Conservation (phyloP, 2,888 invertebrate genomes). For the Drosophila paucipuncta region DNA sequence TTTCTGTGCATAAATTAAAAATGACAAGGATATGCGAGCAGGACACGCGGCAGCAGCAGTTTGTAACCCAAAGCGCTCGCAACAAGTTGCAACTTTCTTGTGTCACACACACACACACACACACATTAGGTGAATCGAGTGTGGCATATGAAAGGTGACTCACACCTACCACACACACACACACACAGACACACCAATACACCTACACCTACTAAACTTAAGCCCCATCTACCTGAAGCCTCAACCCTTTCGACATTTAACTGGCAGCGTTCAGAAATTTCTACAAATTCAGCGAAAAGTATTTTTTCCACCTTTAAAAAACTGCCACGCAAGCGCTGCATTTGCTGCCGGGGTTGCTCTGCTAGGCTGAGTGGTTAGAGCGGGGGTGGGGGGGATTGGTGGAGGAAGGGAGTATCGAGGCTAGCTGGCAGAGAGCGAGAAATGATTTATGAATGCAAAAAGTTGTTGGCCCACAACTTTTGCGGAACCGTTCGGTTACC, state of each 20-base stretch:
- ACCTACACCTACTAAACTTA: background rate
- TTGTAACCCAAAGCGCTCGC: conserved; percentile 60
- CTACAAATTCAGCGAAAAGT: conserved; percentile 81
- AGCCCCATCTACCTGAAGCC: conserved; percentile 17
- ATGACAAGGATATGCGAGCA: conserved; percentile 76
- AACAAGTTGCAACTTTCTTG: conserved; percentile 69
- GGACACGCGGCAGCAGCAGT: conserved; percentile 27
- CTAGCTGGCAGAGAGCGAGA: conserved; percentile 51
- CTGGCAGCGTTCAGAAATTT: conserved; percentile 54
- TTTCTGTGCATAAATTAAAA: conserved; percentile 72
- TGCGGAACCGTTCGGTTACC: conserved; percentile 65
- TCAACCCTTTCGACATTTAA: conserved; percentile 42
- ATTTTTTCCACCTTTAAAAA: conserved; percentile 78
- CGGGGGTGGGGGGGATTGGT: background rate
- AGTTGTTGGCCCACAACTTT: conserved; percentile 70
- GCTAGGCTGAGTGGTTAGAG: background rate
- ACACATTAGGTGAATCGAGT: conserved; percentile 9
- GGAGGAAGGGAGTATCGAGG: background rate
- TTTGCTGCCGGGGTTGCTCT: background rate
- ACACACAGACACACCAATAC: background rate
- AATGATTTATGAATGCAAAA: conserved; percentile 80
- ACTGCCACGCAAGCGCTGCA: conserved; percentile 27
- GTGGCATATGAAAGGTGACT: conserved; percentile 1
- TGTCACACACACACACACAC: conserved; percentile 4
- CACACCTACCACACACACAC: background rate